Percentiles rank a stretch among this genome's conserved stretches.
phyloP scores from a whole-genome alignment of 92 coral and sea anemone genomes.

The Siderastrea siderea region DNA sequence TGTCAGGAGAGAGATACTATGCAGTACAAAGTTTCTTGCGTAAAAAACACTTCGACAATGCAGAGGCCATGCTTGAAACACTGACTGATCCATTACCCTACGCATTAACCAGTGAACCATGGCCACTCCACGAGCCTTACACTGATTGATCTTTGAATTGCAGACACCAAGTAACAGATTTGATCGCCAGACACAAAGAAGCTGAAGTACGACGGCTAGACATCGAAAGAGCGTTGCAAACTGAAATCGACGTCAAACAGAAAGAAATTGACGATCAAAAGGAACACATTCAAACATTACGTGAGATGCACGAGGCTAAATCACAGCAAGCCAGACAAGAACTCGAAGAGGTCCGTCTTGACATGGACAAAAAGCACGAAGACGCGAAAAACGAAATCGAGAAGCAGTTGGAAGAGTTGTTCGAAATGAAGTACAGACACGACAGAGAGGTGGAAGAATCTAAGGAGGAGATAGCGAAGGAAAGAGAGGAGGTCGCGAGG shows the following conservation, averaged over 20 bases:
- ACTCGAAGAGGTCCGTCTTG: slow-evolving; percentile 65
- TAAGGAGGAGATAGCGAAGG: slow-evolving; percentile 56
- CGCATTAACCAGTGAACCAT: too few species aligned
- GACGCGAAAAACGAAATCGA: slow-evolving; percentile 67
- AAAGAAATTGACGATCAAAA: slow-evolving; percentile 91
- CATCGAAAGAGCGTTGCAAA: slow-evolving; percentile 83
- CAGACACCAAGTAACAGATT: slow-evolving; percentile 85
- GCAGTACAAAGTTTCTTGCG: too few species aligned
- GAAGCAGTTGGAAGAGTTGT: slow-evolving; percentile 71
- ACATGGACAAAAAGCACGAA: slow-evolving; percentile 71
- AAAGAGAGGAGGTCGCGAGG: slow-evolving; percentile 61
- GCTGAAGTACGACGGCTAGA: slow-evolving; percentile 91
- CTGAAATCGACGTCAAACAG: slow-evolving; percentile 82
- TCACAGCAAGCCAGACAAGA: slow-evolving; percentile 77
- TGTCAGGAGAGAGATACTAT: too few species aligned
- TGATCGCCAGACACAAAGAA: slow-evolving; percentile 91
- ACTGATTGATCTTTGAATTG: neutral
- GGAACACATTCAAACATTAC: slow-evolving; percentile 76
- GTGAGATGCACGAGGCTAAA: slow-evolving; percentile 75
- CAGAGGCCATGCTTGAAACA: too few species aligned
- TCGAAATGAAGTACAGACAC: slow-evolving; percentile 63
- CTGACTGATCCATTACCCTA: too few species aligned
- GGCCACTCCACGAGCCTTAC: too few species aligned
- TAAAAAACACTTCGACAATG: too few species aligned
- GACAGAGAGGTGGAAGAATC: slow-evolving; percentile 39